Evolutionary conservation across 64 coral and sea anemone species (phyloP).

Genomic region (Stichodactyla mertensii): DNA sequence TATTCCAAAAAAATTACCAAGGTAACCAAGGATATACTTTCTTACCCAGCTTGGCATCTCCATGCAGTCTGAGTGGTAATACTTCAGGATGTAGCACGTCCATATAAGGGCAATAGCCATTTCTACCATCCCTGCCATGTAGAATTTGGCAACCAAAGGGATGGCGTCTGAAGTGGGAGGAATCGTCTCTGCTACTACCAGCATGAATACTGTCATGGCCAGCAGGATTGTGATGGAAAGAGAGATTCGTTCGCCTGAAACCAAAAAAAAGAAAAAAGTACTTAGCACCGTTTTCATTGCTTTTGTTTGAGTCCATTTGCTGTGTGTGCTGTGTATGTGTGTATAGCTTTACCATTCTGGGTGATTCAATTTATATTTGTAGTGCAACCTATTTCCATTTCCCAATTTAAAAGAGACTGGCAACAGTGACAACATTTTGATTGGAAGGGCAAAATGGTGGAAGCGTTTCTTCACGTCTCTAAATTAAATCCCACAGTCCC

Average conservation of each 20-base stretch:
- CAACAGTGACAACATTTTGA: no score
- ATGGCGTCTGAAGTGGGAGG: conserved; percentile 87
- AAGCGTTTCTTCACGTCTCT: no score
- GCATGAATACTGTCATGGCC: conserved; percentile 97
- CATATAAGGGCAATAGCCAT: conserved; percentile 89
- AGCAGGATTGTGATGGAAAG: conserved; percentile 87
- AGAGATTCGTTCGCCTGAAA: conserved; percentile 89
- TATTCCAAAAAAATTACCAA: conserved; percentile 81
- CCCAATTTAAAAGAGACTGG: no score
- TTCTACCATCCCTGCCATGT: conserved; percentile 96
- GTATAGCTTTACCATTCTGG: no score
- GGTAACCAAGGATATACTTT: conserved; percentile 76
- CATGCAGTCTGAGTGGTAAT: conserved; percentile 85
- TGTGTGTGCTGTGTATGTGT: no score
- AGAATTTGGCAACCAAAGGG: conserved; percentile 91
- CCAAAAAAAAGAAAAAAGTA: not conserved
- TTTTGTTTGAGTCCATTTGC: no score
- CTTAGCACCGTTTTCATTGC: no score
- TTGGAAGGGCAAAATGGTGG: no score
- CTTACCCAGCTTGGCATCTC: conserved; percentile 87
- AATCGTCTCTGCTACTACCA: conserved; percentile 87
- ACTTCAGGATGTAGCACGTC: conserved; percentile 94
- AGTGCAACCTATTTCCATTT: no score
- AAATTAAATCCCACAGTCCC: not conserved
- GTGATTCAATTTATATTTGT: no score